Percentiles rank a stretch among this genome's conserved stretches.
Evolutionary conservation across 2,888 invertebrate species (phyloP).

Genomic region (Epicampocera succincta): DNA sequence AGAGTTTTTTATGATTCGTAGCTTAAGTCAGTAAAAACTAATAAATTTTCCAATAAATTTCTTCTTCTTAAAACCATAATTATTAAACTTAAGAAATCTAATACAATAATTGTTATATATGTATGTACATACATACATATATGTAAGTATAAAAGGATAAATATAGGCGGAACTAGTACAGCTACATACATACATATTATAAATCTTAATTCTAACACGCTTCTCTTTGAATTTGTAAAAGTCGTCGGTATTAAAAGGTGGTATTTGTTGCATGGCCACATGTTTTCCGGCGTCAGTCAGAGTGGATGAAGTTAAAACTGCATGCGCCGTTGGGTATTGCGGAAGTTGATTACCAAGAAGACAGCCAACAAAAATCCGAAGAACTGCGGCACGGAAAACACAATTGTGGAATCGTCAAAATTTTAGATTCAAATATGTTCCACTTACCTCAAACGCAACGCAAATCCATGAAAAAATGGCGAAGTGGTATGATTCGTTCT

Average conservation of each 20-base stretch:
- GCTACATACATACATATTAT: not conserved
- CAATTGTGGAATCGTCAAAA: conserved; percentile 1
- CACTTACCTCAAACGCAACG: conserved; percentile 86
- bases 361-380: conserved; percentile 74
- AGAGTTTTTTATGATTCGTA: no score
- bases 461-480: conserved; percentile 86
- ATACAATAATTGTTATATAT: no score
- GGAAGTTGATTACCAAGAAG: conserved; percentile 76
- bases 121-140: no score
- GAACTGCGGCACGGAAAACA: conserved; percentile 70
- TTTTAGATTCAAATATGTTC: not conserved
- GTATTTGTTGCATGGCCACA: conserved; percentile 7
- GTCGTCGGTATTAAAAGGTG: conserved; percentile 30
- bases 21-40: no score
- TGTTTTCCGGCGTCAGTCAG: no score
- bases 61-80: no score
- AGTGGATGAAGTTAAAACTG: conserved; percentile 74
- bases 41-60: no score
- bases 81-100: no score
- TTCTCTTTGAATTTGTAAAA: conserved; percentile 12
- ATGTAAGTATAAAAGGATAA: no score
- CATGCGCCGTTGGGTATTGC: conserved; percentile 78
- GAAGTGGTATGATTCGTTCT: conserved; percentile 82
- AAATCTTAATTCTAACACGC: not conserved
- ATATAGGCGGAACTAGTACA: not conserved